A percentile compares a stretch with the other conserved stretches of the same genome.
Evolutionary conservation across 2,113 vertebrate species (phyloP).

Genomic region (Ictalurus punctatus): DNA sequence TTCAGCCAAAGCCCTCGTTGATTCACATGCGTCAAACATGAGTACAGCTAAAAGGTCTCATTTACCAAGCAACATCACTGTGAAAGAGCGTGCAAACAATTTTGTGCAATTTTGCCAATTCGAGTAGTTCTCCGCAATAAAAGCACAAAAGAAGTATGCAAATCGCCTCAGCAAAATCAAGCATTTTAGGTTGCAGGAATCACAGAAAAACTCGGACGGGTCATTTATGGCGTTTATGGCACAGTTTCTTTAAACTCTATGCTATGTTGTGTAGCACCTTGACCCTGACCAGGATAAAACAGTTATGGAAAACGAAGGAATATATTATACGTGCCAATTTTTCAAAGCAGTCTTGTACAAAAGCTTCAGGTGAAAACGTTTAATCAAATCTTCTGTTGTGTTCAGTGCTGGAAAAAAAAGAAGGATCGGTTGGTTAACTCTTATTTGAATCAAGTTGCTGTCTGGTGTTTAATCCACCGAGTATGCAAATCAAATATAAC

Average conservation of each 20-base stretch:
- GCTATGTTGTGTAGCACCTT: background rate
- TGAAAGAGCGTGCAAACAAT: too few relatives aligned
- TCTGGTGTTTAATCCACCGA: background rate
- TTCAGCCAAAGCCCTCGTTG: too few relatives aligned
- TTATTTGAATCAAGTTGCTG: background rate
- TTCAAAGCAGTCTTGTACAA: background rate
- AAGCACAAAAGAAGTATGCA: too few relatives aligned
- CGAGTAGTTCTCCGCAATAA: too few relatives aligned
- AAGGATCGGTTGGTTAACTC: background rate
- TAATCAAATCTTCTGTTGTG: background rate
- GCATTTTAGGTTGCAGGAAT: too few relatives aligned
- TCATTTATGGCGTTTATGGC: too few relatives aligned
- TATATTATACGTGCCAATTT: background rate
- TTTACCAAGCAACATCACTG: too few relatives aligned
- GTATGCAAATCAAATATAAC: constrained; percentile 7
- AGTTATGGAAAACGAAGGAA: background rate
- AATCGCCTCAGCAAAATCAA: too few relatives aligned
- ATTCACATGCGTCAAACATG: too few relatives aligned
- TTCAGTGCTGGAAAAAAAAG: background rate
- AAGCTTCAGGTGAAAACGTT: constrained; percentile 7
- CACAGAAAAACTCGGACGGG: too few relatives aligned
- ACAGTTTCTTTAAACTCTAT: background rate
- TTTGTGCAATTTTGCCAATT: too few relatives aligned
- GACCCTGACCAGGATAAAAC: background rate
- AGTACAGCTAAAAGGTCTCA: too few relatives aligned